Percentiles rank a stretch among this genome's conserved stretches.
Evolutionary conservation across 37 sponge, comb jelly and placozoan genomes (phyloP).

Genomic region (Petrosia ficiformis): DNA sequence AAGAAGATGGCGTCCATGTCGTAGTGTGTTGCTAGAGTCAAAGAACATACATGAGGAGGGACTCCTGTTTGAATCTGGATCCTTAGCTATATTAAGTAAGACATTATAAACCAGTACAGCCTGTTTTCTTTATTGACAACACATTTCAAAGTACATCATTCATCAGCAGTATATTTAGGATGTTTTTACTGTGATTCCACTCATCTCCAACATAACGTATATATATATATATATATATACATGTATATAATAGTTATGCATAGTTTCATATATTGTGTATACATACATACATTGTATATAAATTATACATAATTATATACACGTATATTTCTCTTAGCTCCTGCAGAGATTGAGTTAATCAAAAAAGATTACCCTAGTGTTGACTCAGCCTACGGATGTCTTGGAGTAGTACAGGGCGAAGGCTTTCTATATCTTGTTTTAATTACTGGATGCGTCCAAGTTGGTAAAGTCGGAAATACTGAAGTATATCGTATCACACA

Average conservation of each 20-base stretch:
- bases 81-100: slow-evolving; percentile 72
- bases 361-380: slow-evolving; percentile 49
- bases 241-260: no score
- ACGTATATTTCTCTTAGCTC: slow-evolving; percentile 35
- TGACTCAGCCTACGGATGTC: slow-evolving; percentile 59
- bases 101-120: background rate
- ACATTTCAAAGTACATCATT: background rate
- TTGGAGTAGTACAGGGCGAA: slow-evolving; percentile 60
- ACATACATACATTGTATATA: no score
- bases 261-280: no score
- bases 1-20: slow-evolving; percentile 40
- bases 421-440: slow-evolving; percentile 57
- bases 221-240: no score
- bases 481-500: slow-evolving; percentile 77
- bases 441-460: slow-evolving; percentile 60
- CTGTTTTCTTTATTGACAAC: background rate
- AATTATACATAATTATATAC: background rate
- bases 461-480: slow-evolving; percentile 54
- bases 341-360: slow-evolving; percentile 55
- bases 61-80: slow-evolving; percentile 71
- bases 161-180: background rate
- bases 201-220: no score
- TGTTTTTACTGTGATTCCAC: no score
- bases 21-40: slow-evolving; percentile 71
- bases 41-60: slow-evolving; percentile 40